Evolutionary conservation across 2,113 vertebrate genomes (phyloP), one percentile per base, ranked within the genome.

Genomic region (Halichoerus grypus): DNA sequence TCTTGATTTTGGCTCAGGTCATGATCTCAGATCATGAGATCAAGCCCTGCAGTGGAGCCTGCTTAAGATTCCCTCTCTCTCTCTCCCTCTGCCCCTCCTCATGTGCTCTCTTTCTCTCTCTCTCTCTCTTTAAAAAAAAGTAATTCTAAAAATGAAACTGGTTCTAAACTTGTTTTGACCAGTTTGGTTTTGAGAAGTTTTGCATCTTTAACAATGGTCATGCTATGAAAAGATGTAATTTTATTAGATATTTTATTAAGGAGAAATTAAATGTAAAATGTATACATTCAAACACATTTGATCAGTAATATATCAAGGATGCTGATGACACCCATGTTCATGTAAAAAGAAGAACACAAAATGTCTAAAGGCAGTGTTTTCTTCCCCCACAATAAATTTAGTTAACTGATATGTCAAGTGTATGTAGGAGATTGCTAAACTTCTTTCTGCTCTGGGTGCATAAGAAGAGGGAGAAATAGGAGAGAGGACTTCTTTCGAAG

Each of bases 231-330:
- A 42, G 28, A 80, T 92, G 1, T 46, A 57, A 77, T 72, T 93
- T 93, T 77, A 76, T 80, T 61, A 88, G 46, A 49, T 91, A 28
- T 57, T 67, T 85, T 96, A 91, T 67, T 96, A 92, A 91, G 69
- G 63, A 95, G 53, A 91, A 97, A 94, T 57, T 86, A 95, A 85
- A 36, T 89, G 26, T 0, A 0, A 88, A 91, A 80, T 86, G 36
- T 10, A 69, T 33, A 83, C 12, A 65, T 74, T 93, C 46, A 96
- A 90, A 59, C 2, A 82, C 67, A 28, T 74, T 76, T 91, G 57
- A 69, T 71, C 8, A 85, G 49, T 91, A 72, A 55, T 53, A 53
- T 26, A 14, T 88, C 24, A 87, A 84, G 16, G 36, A 72, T 79
- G 22, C 53, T 84, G 51, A 4, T 53, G 86, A 61, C 22, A 61